These are phyloP conservation scores for Trichopria drosophilae DNA, from an alignment of 2,888 invertebrate genomes.

Conservation along the genomic window DNA sequence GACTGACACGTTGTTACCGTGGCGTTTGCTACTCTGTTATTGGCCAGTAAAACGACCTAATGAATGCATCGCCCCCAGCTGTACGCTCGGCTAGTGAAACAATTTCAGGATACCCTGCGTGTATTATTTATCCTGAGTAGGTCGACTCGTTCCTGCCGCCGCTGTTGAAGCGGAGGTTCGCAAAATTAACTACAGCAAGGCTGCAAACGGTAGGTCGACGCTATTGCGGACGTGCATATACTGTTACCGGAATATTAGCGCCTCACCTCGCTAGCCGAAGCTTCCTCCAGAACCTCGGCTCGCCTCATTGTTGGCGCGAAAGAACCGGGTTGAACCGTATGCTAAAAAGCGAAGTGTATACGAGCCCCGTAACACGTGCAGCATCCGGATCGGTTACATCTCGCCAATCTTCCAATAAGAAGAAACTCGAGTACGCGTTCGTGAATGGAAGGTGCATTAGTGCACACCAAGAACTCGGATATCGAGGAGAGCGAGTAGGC, in stretches of 20 bases:
- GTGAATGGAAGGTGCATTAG: no score
- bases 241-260: constrained; percentile 43
- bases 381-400: no score
- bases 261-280: constrained; percentile 20
- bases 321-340: constrained; percentile 26
- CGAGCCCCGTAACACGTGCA: no score
- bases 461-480: no score
- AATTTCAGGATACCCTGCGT: constrained; percentile 45
- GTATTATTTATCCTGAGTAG: constrained; percentile 43
- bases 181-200: neutral
- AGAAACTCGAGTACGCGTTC: no score
- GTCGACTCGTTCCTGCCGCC: constrained; percentile 37
- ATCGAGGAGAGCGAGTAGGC: no score
- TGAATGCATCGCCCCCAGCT: constrained; percentile 53
- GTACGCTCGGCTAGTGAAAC: constrained; percentile 40
- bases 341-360: no score
- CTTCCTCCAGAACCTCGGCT: constrained; percentile 24
- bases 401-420: no score
- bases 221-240: constrained; percentile 36
- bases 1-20: constrained; percentile 53
- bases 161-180: no score
- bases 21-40: constrained; percentile 48
- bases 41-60: constrained; percentile 52
- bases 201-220: constrained; percentile 18
- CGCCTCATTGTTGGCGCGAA: constrained; percentile 31